A percentile compares a stretch with the other conserved stretches of the same genome.
phyloP scores from a whole-genome alignment of 2,888 invertebrate genomes.

The Himalopsyche tibetana region DNA sequence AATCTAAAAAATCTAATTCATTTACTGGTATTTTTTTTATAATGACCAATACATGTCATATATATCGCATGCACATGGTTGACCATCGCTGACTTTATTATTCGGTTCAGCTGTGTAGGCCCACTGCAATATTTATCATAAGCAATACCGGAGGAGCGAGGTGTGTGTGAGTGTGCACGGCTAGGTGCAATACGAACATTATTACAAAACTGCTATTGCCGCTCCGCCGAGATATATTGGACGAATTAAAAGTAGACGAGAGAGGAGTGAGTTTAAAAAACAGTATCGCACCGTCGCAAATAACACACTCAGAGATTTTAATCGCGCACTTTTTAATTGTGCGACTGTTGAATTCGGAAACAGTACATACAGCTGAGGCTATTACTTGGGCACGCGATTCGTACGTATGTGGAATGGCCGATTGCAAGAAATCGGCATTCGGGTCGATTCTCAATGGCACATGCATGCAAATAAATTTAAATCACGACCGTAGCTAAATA shows the following conservation, averaged over 20 bases:
- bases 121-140: not conserved
- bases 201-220: conserved; percentile 26
- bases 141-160: conserved; percentile 4
- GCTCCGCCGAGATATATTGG: not conserved
- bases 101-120: conserved; percentile 20
- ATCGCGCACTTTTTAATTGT: too few species aligned
- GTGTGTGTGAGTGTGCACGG: not conserved
- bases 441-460: too few species aligned
- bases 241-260: not conserved
- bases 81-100: not conserved
- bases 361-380: too few species aligned
- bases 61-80: not conserved
- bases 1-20: too few species aligned
- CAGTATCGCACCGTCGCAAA: not conserved
- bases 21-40: too few species aligned
- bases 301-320: not conserved
- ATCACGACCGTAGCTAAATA: too few species aligned
- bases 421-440: too few species aligned
- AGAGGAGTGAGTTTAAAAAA: not conserved
- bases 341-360: too few species aligned
- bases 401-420: too few species aligned
- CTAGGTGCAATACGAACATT: not conserved
- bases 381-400: too few species aligned
- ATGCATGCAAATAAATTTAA: too few species aligned
- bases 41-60: not conserved